phyloP scores from a whole-genome alignment of 1,140 invertebrate genomes.

The Choristoneura fumiferana region DNA sequence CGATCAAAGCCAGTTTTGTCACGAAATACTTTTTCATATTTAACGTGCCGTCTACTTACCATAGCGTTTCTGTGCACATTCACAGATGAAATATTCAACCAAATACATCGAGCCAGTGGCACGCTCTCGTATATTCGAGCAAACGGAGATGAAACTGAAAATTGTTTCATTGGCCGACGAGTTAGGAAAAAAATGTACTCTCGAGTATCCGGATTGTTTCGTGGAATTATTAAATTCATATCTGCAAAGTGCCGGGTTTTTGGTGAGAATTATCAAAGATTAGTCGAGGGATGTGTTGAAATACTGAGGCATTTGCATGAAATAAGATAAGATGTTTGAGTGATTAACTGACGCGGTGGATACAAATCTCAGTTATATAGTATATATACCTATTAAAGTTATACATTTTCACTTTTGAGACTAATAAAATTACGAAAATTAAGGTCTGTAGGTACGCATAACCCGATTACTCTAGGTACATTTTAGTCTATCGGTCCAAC shows the following conservation, averaged over 20 bases:
- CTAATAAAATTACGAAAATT: too few relatives aligned
- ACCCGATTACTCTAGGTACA: too few relatives aligned
- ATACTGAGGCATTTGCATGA: background rate
- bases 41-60: constrained; percentile 35
- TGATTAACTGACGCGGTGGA: too few relatives aligned
- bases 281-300: background rate
- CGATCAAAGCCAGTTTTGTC: too few relatives aligned
- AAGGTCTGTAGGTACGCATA: too few relatives aligned
- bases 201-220: background rate
- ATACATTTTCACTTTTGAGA: too few relatives aligned
- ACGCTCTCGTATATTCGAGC: constrained; percentile 37
- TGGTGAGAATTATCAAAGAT: background rate
- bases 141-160: constrained; percentile 48
- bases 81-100: constrained; percentile 65
- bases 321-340: background rate
- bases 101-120: constrained; percentile 49
- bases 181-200: constrained; percentile 32
- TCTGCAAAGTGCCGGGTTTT: background rate
- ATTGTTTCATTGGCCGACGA: constrained; percentile 51
- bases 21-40: too few relatives aligned
- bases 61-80: constrained; percentile 37
- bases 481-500: too few relatives aligned
- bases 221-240: constrained; percentile 4
- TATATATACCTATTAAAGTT: too few relatives aligned
- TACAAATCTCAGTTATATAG: too few relatives aligned